phyloP scores from a whole-genome alignment of 1,140 invertebrate species.

The Atta texana region DNA sequence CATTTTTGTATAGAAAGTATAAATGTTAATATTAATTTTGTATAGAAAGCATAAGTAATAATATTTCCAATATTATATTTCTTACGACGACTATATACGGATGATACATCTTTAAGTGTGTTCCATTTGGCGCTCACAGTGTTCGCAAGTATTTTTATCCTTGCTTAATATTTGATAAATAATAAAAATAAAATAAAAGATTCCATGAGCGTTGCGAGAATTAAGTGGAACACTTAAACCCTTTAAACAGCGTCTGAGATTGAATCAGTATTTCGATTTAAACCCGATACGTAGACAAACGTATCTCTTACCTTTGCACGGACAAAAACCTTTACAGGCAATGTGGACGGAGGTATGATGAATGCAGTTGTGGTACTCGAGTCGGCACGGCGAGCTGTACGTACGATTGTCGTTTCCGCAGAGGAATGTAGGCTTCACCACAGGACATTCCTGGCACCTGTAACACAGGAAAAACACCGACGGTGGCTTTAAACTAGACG shows the following conservation, averaged over 20 bases:
- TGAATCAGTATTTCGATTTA: constrained; percentile 46
- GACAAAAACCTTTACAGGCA: constrained; percentile 95
- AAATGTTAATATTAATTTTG: too few species aligned
- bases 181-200: too few species aligned
- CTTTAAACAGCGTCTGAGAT: constrained; percentile 3
- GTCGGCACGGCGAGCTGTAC: constrained; percentile 95
- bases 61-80: too few species aligned
- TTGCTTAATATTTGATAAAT: too few species aligned
- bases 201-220: too few species aligned
- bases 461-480: constrained; percentile 75
- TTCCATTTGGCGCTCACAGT: too few species aligned
- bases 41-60: too few species aligned
- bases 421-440: constrained; percentile 93
- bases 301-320: constrained; percentile 90
- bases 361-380: constrained; percentile 97
- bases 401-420: constrained; percentile 96
- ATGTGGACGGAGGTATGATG: constrained; percentile 92
- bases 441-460: constrained; percentile 93
- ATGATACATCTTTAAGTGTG: too few species aligned
- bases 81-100: too few species aligned
- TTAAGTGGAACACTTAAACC: too few species aligned
- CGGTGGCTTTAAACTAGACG: constrained; percentile 34
- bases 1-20: too few species aligned
- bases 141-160: too few species aligned
- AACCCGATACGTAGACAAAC: neutral